These are phyloP conservation scores for Cataglyphis cursor DNA, from an alignment of 2,888 invertebrate genomes.

Conservation along the genomic window DNA sequence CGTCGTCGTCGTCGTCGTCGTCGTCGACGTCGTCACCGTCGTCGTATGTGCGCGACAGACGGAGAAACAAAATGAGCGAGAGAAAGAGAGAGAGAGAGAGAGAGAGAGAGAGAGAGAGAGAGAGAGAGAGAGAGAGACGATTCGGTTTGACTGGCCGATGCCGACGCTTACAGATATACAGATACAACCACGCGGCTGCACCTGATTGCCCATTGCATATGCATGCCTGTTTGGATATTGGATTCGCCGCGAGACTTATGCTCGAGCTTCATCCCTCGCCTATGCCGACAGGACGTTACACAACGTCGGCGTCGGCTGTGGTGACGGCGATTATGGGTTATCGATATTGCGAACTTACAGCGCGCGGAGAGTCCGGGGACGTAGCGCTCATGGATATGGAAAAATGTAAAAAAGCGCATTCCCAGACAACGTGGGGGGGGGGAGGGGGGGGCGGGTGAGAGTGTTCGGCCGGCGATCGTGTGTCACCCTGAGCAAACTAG, in stretches of 20 bases:
- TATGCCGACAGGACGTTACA: slow-evolving; percentile 38
- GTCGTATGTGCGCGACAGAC: slow-evolving; percentile 5
- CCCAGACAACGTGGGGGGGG: slow-evolving; percentile 36
- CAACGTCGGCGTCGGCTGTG: slow-evolving; percentile 38
- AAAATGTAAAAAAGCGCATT: slow-evolving; percentile 59
- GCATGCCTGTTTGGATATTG: slow-evolving; percentile 67
- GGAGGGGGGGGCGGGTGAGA: background rate
- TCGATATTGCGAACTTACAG: slow-evolving; percentile 72
- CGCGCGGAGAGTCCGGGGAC: slow-evolving; percentile 16
- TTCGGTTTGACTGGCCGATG: slow-evolving; percentile 4
- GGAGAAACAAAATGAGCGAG: background rate
- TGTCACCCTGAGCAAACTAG: slow-evolving; percentile 48
- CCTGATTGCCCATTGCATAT: slow-evolving; percentile 68
- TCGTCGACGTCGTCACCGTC: slow-evolving; percentile 34
- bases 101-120: background rate
- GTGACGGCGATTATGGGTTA: slow-evolving; percentile 74
- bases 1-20: slow-evolving; percentile 62
- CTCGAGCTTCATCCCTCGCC: slow-evolving; percentile 65
- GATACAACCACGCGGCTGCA: slow-evolving; percentile 66
- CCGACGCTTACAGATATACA: slow-evolving; percentile 48
- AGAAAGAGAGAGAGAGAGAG: background rate
- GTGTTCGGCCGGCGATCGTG: slow-evolving; percentile 45
- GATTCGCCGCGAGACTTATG: slow-evolving; percentile 74
- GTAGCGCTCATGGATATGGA: slow-evolving; percentile 71
- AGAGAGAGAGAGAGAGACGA: background rate